A percentile compares a stretch with the other conserved stretches of the same genome.
These are phyloP conservation scores for Stegodyphus dumicola DNA, from an alignment of 1,140 invertebrate genomes.

Conservation along the genomic window DNA sequence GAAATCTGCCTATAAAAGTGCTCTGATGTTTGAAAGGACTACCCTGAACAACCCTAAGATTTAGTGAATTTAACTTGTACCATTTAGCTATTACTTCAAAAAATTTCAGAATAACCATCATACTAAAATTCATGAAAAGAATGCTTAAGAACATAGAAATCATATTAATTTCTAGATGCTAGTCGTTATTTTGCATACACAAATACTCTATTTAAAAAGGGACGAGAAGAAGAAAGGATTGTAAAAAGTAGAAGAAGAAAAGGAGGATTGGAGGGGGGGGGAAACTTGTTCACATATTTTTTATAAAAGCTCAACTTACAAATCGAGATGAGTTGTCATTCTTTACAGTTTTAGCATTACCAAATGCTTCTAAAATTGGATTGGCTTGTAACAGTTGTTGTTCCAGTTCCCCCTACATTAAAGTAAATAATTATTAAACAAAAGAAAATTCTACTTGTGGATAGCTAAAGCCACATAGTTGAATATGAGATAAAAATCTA, in stretches of 20 bases:
- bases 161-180: no score
- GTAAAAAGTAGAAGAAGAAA: not conserved
- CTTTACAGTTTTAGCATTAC: conserved; percentile 99
- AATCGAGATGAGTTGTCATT: conserved; percentile 99
- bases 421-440: not conserved
- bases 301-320: conserved; percentile 79
- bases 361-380: conserved; percentile 99
- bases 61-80: no score
- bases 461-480: not conserved
- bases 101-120: no score
- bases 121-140: no score
- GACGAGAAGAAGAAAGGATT: not conserved
- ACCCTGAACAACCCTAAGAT: no score
- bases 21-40: no score
- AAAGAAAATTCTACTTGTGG: not conserved
- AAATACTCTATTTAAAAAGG: not conserved
- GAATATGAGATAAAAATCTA: not conserved
- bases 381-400: conserved; percentile 99
- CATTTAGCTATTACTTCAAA: no score
- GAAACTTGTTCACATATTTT: not conserved
- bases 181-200: not conserved
- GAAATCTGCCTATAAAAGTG: no score
- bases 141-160: no score
- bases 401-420: conserved; percentile 86
- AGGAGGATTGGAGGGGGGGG: no score